phyloP scores from a whole-genome alignment of 2,113 vertebrate genomes.

The Daphoenositta chrysoptera region DNA sequence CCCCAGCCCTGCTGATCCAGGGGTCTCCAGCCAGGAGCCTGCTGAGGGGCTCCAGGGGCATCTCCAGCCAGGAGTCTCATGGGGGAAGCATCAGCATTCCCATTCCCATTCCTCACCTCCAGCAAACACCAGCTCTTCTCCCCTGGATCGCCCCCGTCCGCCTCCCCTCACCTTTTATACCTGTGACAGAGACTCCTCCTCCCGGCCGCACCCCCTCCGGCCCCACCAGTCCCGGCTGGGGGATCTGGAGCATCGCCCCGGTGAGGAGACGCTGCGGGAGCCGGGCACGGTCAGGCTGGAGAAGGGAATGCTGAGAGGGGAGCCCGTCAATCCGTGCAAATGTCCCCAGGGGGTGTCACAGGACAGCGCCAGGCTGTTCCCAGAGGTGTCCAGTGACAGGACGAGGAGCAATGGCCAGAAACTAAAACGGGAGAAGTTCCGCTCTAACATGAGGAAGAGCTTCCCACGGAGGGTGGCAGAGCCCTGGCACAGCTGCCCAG shows the following conservation, averaged over 20 bases:
- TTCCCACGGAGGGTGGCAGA: neutral
- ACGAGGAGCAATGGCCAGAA: fast-evolving
- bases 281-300: neutral
- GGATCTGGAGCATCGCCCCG: neutral
- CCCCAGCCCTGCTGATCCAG: fast-evolving
- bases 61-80: neutral
- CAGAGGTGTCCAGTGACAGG: neutral
- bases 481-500: neutral
- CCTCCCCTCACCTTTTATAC: neutral
- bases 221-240: neutral
- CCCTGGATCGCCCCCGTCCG: fast-evolving
- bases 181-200: neutral
- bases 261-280: neutral
- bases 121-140: fast-evolving
- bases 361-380: neutral
- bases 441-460: neutral
- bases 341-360: neutral
- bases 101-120: neutral
- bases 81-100: no score
- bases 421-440: neutral
- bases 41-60: fast-evolving
- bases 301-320: no score
- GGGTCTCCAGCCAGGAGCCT: neutral
- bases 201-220: neutral
- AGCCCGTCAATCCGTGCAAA: neutral